Evolutionary conservation across 2,113 vertebrate species (phyloP).

Genomic region (Dendrocopos noguchii): DNA sequence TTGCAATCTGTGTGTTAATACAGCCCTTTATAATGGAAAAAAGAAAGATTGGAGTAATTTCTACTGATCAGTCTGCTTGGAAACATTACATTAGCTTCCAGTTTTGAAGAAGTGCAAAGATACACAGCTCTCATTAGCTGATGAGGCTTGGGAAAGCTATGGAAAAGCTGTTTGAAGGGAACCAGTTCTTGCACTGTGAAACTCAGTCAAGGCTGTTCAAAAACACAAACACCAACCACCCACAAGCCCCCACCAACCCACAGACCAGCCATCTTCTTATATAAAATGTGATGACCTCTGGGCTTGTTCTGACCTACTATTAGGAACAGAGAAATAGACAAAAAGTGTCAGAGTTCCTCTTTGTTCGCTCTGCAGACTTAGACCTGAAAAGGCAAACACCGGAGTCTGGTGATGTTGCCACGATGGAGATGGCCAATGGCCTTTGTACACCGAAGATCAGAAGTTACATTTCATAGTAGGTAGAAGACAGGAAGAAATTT

Average conservation of each 20-base stretch:
- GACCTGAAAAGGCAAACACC: background rate
- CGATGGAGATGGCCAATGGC: background rate
- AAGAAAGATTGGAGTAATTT: slow-evolving; percentile 10
- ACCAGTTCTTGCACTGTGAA: background rate
- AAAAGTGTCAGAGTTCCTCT: background rate
- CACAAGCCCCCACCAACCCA: background rate
- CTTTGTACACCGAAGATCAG: background rate
- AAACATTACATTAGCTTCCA: background rate
- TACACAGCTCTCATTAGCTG: background rate
- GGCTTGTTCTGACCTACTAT: background rate
- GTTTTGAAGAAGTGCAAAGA: background rate
- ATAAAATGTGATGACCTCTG: background rate
- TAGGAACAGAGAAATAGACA: background rate
- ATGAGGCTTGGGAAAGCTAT: background rate
- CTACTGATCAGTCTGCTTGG: background rate
- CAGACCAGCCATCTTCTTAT: background rate
- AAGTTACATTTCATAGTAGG: background rate
- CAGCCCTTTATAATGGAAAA: background rate
- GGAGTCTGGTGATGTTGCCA: background rate
- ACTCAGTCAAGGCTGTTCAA: background rate
- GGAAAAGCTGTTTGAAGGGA: background rate
- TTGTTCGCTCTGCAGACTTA: background rate
- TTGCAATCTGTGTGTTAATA: background rate
- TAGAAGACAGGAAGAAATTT: background rate
- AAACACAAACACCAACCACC: background rate